Conservation (phyloP, 2,797 vertebrate species). For the Avahi laniger region DNA sequence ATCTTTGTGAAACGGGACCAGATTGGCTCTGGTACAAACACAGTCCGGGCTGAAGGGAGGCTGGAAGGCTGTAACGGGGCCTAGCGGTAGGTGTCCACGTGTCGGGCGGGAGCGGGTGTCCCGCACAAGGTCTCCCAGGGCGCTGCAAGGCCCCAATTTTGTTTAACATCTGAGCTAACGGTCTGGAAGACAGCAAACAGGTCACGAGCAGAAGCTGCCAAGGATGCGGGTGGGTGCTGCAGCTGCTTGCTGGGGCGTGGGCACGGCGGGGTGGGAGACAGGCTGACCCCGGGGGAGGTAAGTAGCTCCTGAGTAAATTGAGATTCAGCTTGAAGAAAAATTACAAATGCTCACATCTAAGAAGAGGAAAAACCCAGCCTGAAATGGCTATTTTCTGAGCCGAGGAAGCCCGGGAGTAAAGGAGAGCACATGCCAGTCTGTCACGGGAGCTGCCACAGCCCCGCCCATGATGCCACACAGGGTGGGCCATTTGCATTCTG, state of each 20-base stretch:
- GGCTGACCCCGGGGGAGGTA: background rate
- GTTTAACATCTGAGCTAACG: background rate
- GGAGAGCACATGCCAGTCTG: fast-evolving
- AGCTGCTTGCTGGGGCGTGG: fast-evolving
- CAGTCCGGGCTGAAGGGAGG: background rate
- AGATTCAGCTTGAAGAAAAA: background rate
- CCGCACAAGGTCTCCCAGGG: fast-evolving
- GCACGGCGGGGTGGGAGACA: background rate
- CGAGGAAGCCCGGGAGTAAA: too few species aligned
- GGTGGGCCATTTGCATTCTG: background rate
- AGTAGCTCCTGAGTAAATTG: background rate
- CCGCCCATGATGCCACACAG: background rate
- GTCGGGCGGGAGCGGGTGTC: background rate
- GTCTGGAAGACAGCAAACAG: background rate
- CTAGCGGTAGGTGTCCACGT: fast-evolving
- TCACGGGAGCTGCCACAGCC: fast-evolving
- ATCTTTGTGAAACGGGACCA: background rate
- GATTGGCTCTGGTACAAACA: background rate
- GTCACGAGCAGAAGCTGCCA: background rate
- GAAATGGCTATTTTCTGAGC: background rate
- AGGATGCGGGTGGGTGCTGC: fast-evolving
- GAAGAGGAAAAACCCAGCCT: background rate
- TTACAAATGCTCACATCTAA: background rate
- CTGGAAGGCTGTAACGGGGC: background rate
- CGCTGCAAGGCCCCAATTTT: background rate